Conservation (phyloP, 1,140 invertebrate genomes). For the Pachypeltis micranthus region DNA sequence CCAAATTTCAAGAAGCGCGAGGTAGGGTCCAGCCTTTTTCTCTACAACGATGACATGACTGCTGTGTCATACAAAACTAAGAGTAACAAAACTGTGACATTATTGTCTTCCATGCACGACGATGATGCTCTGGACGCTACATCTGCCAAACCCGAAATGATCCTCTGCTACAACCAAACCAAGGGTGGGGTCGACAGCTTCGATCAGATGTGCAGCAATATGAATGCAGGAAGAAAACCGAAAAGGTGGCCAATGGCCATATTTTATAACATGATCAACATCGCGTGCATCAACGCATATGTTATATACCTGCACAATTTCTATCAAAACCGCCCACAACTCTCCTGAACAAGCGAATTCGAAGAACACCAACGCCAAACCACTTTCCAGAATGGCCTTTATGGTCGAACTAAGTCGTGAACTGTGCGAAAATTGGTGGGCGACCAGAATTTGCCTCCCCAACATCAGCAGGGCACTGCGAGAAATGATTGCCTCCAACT, state of each 20-base stretch:
- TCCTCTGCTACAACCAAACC: slow-evolving; percentile 28
- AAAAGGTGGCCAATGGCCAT: slow-evolving; percentile 15
- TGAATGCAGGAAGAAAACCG: slow-evolving; percentile 9
- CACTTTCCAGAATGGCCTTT: slow-evolving; percentile 9
- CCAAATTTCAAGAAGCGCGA: too few relatives aligned
- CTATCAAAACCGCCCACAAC: slow-evolving; percentile 8
- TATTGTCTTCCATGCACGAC: slow-evolving; percentile 31
- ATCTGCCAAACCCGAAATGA: slow-evolving; percentile 29
- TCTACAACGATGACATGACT: too few relatives aligned
- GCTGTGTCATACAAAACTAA: too few relatives aligned
- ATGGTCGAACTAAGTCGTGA: slow-evolving; percentile 1
- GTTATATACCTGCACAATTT: slow-evolving; percentile 14
- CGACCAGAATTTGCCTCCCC: background rate
- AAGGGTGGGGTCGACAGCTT: slow-evolving; percentile 31
- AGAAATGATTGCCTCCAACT: slow-evolving; percentile 5
- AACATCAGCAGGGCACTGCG: slow-evolving; percentile 4
- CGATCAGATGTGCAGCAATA: slow-evolving; percentile 26
- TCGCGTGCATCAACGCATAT: slow-evolving; percentile 5
- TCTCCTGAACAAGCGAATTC: background rate
- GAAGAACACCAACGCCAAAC: background rate
- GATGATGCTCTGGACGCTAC: slow-evolving; percentile 21
- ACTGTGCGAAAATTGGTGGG: slow-evolving; percentile 3
- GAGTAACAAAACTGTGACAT: too few relatives aligned
- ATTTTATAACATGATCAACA: slow-evolving; percentile 18
- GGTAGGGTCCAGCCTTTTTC: too few relatives aligned